These are phyloP conservation scores for Meloidogyne chitwoodi DNA, from an alignment of 1,140 invertebrate species.

Conservation along the genomic window DNA sequence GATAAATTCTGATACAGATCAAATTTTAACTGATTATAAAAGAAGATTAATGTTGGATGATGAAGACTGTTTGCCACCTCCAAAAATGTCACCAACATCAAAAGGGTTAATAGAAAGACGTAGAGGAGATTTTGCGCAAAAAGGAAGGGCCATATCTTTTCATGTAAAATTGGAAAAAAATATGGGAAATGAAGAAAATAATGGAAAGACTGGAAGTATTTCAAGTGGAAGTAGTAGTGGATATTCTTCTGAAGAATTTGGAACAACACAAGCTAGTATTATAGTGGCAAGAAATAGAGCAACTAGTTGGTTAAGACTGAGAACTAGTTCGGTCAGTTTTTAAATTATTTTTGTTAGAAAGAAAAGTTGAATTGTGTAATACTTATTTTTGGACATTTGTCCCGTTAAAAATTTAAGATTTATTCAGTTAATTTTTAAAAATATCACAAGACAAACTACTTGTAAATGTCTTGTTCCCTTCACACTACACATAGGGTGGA, in stretches of 20 bases:
- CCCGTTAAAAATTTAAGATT: too few species aligned
- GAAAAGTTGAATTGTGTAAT: too few species aligned
- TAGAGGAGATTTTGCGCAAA: slow-evolving; percentile 3
- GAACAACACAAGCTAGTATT: background rate
- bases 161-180: slow-evolving; percentile 27
- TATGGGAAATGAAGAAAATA: slow-evolving; percentile 4
- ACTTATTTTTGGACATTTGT: too few species aligned
- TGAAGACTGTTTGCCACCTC: slow-evolving; percentile 13
- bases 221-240: background rate
- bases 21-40: slow-evolving; percentile 32
- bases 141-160: slow-evolving; percentile 23
- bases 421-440: too few species aligned
- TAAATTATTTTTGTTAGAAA: background rate
- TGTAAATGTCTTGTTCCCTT: too few species aligned
- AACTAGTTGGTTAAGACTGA: slow-evolving; percentile 3
- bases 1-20: slow-evolving; percentile 36
- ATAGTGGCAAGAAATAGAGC: background rate
- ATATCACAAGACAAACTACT: too few species aligned
- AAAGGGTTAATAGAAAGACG: slow-evolving; percentile 11
- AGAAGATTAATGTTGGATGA: slow-evolving; percentile 19
- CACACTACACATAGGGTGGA: too few species aligned
- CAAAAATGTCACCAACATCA: slow-evolving; percentile 1
- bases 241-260: background rate
- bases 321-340: slow-evolving; percentile 11
- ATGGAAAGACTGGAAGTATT: slow-evolving; percentile 1